A percentile compares a stretch with the other conserved stretches of the same genome.
Conservation (phyloP, 2,797 vertebrate species). For the Phaenicophaeus curvirostris region DNA sequence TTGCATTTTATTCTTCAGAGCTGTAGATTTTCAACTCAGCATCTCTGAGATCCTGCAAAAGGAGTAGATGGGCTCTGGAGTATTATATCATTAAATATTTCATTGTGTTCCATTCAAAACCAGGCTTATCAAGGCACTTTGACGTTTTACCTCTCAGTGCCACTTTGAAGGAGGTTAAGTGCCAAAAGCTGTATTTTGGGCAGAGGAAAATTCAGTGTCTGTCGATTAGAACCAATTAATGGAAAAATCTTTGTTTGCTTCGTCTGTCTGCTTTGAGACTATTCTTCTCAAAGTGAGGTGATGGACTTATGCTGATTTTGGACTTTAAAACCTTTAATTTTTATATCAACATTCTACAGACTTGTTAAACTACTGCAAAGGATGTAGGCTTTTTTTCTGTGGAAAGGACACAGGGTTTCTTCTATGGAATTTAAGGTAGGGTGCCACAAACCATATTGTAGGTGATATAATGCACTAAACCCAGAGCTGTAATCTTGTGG, state of each 20-base stretch:
- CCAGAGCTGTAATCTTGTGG: not conserved
- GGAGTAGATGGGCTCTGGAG: not conserved
- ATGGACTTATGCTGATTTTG: not conserved
- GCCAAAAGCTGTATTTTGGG: not conserved
- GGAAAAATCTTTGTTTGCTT: not conserved
- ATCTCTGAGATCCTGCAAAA: constrained; percentile 60
- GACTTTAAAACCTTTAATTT: not conserved
- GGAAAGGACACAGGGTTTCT: not conserved
- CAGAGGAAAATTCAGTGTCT: not conserved
- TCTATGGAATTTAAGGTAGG: not conserved
- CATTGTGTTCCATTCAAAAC: not conserved
- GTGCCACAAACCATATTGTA: not conserved
- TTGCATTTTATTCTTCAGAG: constrained; percentile 70
- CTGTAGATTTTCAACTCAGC: constrained; percentile 61
- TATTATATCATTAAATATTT: not conserved
- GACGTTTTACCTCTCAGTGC: not conserved
- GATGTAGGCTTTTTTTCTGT: not conserved
- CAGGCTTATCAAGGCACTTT: not conserved
- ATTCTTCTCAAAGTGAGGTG: not conserved
- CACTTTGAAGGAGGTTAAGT: not conserved
- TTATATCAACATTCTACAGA: not conserved
- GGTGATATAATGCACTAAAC: not conserved
- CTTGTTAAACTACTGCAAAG: not conserved
- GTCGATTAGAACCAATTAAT: not conserved
- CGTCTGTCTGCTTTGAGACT: not conserved